A percentile compares a stretch with the other conserved stretches of the same genome.
These are phyloP conservation scores for Panurus biarmicus DNA, from an alignment of 2,113 vertebrate genomes.

Conservation along the genomic window DNA sequence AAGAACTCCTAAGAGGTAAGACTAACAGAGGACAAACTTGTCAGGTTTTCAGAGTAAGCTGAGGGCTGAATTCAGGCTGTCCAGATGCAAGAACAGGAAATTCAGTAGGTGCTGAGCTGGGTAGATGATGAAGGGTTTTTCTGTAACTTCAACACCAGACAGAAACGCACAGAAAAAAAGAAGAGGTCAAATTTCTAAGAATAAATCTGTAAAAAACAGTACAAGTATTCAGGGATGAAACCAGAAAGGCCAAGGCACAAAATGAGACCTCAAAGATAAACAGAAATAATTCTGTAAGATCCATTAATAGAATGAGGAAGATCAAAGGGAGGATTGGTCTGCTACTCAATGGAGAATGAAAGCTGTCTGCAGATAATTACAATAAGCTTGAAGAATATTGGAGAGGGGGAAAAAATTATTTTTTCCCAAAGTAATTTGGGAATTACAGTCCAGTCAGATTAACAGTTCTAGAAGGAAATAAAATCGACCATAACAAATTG, in stretches of 20 bases:
- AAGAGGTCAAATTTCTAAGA: neutral
- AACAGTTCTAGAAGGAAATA: neutral
- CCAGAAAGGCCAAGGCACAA: neutral
- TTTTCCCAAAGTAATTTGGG: neutral
- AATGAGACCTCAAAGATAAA: conserved; percentile 46
- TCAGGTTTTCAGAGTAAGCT: neutral
- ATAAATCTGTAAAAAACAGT: neutral
- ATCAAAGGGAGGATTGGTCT: conserved; percentile 30
- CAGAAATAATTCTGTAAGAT: conserved; percentile 37
- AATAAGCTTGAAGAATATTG: neutral
- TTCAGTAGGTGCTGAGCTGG: neutral
- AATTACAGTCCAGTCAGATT: neutral
- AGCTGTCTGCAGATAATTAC: conserved; percentile 30
- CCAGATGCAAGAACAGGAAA: neutral
- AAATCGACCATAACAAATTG: neutral
- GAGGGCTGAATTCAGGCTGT: neutral
- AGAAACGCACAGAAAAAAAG: neutral
- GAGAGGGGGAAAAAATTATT: neutral
- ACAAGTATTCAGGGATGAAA: neutral
- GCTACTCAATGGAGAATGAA: conserved; percentile 12
- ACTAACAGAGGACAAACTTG: neutral
- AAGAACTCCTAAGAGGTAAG: neutral
- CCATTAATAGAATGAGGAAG: conserved; percentile 5
- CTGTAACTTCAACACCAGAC: neutral
- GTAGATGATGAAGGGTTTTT: neutral